Base-by-base conservation (phyloP, 2,113 vertebrate species). In the Zosterops japonicus region DNA sequence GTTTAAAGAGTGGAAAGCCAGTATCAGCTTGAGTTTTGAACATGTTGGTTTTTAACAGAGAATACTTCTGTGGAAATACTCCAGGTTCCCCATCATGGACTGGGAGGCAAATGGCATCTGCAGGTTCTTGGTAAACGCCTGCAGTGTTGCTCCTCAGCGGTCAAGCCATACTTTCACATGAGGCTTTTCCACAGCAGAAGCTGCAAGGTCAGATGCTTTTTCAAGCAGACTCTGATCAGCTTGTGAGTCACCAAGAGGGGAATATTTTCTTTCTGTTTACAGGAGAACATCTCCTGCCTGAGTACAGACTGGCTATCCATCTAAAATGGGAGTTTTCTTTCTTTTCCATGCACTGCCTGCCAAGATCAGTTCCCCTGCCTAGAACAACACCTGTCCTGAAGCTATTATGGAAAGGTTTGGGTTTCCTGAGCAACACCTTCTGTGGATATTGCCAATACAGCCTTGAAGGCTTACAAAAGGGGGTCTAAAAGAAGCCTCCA, bases 201-300 rank as follows among this genome's bases (percentile, higher is more conserved):
- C 77, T 87, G 92, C 83, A 95, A 97, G 91, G 94, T 92, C 95
- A 95, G 74, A 82, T 23, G 53, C 25, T 84, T 94, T 90, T 93
- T 72, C 83, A 84, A 71, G 87, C 56, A 93, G 87, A 42, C 36
- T 88, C 46, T 46, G 83, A 93, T 91, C 94, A 94, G 65, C 56
- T 78, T 89, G 49, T 95, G 94, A 95, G 72, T 95, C 95, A 96
- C 36, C 87, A 95, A 56, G 15, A 6, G 29, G 63, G 16, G 53
- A 72, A 36, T 93, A 53, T 71, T 91, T 96, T 83, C 83, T 71
- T 75, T 82, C 76, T 4, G 42, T 75, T 92, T 72, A 64, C 50
- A 92, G 86, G 16, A 95, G 52, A 52, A 71, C 76, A 74, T 67
- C 94, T 91, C 87, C 93, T 93, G 76, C 76, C 69, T 56, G 89